Percentiles rank a stretch among this genome's conserved stretches.
Evolutionary conservation across 2,797 vertebrate genomes (phyloP).

Genomic region (Myotis planiceps): DNA sequence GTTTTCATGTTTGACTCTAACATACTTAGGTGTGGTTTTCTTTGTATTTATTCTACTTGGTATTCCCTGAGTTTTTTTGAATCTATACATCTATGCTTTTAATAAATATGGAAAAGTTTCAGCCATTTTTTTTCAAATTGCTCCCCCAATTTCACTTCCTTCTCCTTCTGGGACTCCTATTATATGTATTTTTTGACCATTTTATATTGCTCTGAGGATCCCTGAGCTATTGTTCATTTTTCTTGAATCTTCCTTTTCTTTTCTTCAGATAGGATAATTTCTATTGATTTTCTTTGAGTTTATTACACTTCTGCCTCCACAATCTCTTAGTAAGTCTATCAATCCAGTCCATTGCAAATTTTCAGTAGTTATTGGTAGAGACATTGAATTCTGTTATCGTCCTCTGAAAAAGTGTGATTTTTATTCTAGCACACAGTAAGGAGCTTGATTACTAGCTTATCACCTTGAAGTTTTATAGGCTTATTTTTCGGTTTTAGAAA

Average conservation of each 20-base stretch:
- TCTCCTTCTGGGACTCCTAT: not conserved
- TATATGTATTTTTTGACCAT: not conserved
- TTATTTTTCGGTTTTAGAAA: not conserved
- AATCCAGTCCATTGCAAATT: not conserved
- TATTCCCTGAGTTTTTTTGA: not conserved
- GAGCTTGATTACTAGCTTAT: not conserved
- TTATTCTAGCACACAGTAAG: not conserved
- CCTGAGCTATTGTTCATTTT: not conserved
- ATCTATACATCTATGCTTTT: not conserved
- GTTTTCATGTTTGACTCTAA: not conserved
- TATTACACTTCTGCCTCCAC: not conserved
- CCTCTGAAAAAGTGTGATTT: not conserved
- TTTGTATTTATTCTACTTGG: not conserved
- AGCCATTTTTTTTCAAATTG: not conserved
- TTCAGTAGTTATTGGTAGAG: not conserved
- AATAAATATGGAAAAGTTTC: not conserved
- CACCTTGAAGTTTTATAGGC: not conserved
- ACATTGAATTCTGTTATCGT: not conserved
- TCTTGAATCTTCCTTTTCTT: not conserved
- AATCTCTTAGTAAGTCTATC: not conserved
- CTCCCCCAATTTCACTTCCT: not conserved
- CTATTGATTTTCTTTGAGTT: conserved; percentile 12
- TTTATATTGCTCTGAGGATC: not conserved
- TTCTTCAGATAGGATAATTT: not conserved
- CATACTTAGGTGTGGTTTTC: not conserved